These are phyloP conservation scores for Lithophane semibrunnea DNA, from an alignment of 2,888 invertebrate species.

Conservation along the genomic window DNA sequence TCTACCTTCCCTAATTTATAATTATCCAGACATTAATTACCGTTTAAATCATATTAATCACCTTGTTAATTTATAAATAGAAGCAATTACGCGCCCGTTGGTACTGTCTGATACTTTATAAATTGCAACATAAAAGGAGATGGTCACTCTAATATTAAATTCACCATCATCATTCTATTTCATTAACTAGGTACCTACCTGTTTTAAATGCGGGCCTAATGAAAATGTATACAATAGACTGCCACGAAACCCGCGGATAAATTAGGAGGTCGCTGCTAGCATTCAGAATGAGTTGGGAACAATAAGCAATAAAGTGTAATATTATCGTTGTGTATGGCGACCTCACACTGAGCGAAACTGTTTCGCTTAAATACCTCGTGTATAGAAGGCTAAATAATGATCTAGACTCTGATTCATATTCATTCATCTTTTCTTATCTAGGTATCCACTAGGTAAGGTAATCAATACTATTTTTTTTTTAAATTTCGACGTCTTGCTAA, in stretches of 20 bases:
- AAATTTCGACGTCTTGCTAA: not conserved
- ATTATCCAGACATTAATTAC: conserved; percentile 33
- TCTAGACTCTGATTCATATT: conserved; percentile 16
- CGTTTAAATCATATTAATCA: conserved; percentile 33
- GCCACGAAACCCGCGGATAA: conserved; percentile 75
- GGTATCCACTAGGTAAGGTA: not conserved
- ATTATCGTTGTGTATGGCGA: conserved; percentile 54
- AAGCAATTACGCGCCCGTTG: conserved; percentile 26
- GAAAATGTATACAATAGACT: conserved; percentile 77
- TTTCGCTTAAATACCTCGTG: conserved; percentile 61
- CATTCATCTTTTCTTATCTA: not conserved
- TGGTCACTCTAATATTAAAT: conserved; percentile 20
- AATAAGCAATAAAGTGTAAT: conserved; percentile 69
- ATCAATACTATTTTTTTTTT: no score
- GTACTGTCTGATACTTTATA: conserved; percentile 16
- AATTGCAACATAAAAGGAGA: conserved; percentile 28
- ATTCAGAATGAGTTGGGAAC: conserved; percentile 76
- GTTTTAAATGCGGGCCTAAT: conserved; percentile 72
- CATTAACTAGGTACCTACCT: conserved; percentile 53
- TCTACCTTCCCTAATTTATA: conserved; percentile 18
- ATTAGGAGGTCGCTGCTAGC: conserved; percentile 75
- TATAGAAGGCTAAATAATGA: conserved; percentile 28
- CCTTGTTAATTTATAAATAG: conserved; percentile 27
- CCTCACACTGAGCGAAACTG: conserved; percentile 60
- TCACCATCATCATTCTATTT: conserved; percentile 46